phyloP scores from a whole-genome alignment of 2,888 invertebrate genomes.

The Chelonus formosanus region DNA sequence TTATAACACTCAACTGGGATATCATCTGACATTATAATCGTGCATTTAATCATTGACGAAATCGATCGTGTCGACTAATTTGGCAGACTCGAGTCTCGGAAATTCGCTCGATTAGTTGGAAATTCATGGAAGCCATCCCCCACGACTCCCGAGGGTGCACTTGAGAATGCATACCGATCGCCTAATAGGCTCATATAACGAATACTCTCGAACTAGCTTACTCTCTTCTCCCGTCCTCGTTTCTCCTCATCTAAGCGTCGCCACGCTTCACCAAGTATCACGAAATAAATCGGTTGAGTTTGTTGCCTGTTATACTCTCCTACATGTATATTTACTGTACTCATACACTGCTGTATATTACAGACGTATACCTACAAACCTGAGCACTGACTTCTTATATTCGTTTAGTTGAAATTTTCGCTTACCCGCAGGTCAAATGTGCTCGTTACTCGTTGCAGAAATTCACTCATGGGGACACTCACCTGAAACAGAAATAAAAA shows the following conservation, averaged over 20 bases:
- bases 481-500: constrained; percentile 49
- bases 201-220: constrained; percentile 26
- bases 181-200: constrained; percentile 35
- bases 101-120: constrained; percentile 46
- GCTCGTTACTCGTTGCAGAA: constrained; percentile 38
- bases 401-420: constrained; percentile 35
- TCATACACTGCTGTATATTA: background rate
- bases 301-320: constrained; percentile 1
- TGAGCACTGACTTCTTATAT: constrained; percentile 12
- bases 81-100: constrained; percentile 35
- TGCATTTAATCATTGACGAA: constrained; percentile 28
- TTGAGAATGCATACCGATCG: constrained; percentile 39
- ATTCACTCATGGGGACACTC: constrained; percentile 49
- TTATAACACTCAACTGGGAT: background rate
- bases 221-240: background rate
- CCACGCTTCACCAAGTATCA: constrained; percentile 17
- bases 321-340: background rate
- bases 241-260: constrained; percentile 16
- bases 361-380: background rate
- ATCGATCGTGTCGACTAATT: constrained; percentile 32
- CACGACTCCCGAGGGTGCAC: constrained; percentile 44
- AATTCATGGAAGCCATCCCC: constrained; percentile 43
- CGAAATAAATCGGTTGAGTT: constrained; percentile 4
- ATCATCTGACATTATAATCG: constrained; percentile 20
- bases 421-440: constrained; percentile 41